Conservation (phyloP, 1,140 invertebrate species). For the Atta cephalotes region DNA sequence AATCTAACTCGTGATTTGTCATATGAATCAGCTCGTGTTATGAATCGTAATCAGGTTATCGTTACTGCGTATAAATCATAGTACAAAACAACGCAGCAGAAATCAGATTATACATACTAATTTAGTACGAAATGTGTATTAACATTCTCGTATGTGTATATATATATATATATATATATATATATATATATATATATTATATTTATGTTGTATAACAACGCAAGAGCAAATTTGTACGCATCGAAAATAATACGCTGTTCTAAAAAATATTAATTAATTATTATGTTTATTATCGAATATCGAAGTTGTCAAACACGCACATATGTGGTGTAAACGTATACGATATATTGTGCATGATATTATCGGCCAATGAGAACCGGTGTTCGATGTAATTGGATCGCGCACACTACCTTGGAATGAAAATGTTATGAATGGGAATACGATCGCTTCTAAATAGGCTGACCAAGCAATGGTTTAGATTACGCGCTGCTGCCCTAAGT, state of each 20-base stretch:
- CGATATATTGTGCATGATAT: slow-evolving; percentile 21
- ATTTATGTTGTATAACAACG: background rate
- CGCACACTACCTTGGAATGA: slow-evolving; percentile 55
- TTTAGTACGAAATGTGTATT: background rate
- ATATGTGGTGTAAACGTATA: slow-evolving; percentile 37
- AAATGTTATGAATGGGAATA: slow-evolving; percentile 75
- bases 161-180: background rate
- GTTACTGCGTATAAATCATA: background rate
- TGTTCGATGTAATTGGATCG: slow-evolving; percentile 66
- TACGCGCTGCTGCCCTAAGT: slow-evolving; percentile 61
- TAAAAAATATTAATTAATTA: slow-evolving; percentile 32
- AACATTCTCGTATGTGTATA: background rate
- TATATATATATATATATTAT: background rate
- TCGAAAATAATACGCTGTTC: slow-evolving; percentile 2
- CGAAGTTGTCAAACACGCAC: slow-evolving; percentile 22
- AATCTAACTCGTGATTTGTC: slow-evolving; percentile 21
- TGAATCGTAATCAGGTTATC: slow-evolving; percentile 12
- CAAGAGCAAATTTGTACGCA: background rate
- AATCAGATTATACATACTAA: background rate
- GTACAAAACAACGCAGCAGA: background rate
- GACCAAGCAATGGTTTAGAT: slow-evolving; percentile 63
- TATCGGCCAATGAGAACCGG: slow-evolving; percentile 23
- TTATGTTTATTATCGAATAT: slow-evolving; percentile 43
- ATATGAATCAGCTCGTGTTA: slow-evolving; percentile 1
- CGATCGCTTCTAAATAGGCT: slow-evolving; percentile 71